These are phyloP conservation scores for Characodon lateralis DNA, from an alignment of 2,797 vertebrate species.

Conservation along the genomic window DNA sequence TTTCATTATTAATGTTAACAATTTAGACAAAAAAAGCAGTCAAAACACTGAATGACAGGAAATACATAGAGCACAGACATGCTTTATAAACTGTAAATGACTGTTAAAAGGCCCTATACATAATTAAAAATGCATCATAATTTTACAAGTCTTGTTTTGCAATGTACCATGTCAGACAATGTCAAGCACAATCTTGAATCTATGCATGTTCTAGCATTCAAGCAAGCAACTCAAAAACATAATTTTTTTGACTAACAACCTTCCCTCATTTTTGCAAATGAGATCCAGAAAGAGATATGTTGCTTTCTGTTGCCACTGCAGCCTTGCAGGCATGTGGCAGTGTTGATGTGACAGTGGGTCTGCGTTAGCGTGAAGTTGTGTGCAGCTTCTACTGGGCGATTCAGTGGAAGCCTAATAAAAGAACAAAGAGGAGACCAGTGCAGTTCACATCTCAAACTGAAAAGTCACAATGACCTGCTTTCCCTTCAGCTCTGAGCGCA, in stretches of 20 bases:
- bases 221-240: not conserved
- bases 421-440: constrained; percentile 34
- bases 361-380: constrained; percentile 42
- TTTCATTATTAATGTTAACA: too few relatives aligned
- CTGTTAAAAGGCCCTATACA: too few relatives aligned
- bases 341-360: constrained; percentile 47
- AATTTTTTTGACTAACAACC: constrained; percentile 18
- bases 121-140: too few relatives aligned
- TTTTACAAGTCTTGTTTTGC: too few relatives aligned
- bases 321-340: constrained; percentile 41
- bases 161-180: not conserved
- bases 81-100: too few relatives aligned
- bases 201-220: constrained; percentile 1
- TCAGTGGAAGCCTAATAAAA: constrained; percentile 63
- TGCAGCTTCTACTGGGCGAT: constrained; percentile 43
- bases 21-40: too few relatives aligned
- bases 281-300: constrained; percentile 14
- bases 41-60: too few relatives aligned
- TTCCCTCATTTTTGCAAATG: constrained; percentile 3
- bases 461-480: constrained; percentile 28
- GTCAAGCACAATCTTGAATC: not conserved
- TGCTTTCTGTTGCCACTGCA: constrained; percentile 33
- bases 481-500: constrained; percentile 15
- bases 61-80: too few relatives aligned
- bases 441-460: constrained; percentile 18